Evolutionary conservation across 1,140 invertebrate species (phyloP), one percentile per base, ranked within the genome.

Genomic region (Catajapyx aquilonaris): DNA sequence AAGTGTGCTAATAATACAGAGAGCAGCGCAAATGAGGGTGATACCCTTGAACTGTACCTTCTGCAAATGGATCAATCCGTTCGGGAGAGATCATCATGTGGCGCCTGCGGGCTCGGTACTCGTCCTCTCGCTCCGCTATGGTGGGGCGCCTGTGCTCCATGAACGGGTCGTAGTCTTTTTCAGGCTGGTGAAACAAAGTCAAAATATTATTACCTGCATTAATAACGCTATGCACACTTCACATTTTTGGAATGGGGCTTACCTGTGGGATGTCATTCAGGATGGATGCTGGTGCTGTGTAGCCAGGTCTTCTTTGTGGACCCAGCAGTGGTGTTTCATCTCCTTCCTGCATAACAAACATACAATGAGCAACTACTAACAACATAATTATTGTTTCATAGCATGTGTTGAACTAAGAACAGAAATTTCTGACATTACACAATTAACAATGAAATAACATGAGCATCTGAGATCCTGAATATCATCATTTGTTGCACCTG

Each of bases 71-170:
- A 73, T 99, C 93, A 41, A 78, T 75, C 48, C 86, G 68, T 51
- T 94, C 90, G 4, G 94, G 94, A 1, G 94, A 98, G 44, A 96
- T 91, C 34, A 94, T 86, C 65, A 81, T 75, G 51, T 78, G 68
- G 34, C 83, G 67, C 38, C 84, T 68, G 48, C 83, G 79, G 44
- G 83, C 78, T 36, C 84, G 66, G 53, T 97, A 98, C 56, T 96
- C 90, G 73, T 95, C 88, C 62, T 97, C 88, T 41, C 87, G 68
- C 47, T 97, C 90, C 1, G 84, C 81, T 57, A 97, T 88, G 4
- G 81, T 88, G 16, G 83, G 78, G 38, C 77, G 63, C 43, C 86
- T 65, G 53, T 87, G 73, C 45, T 96, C 90, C 17, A 85, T 90
- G 70, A 98, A 81, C 2, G 91, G 91, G 65, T 98, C 93, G 66